These are phyloP conservation scores for Hydropsyche tenuis DNA, from an alignment of 1,140 invertebrate genomes.

Conservation along the genomic window DNA sequence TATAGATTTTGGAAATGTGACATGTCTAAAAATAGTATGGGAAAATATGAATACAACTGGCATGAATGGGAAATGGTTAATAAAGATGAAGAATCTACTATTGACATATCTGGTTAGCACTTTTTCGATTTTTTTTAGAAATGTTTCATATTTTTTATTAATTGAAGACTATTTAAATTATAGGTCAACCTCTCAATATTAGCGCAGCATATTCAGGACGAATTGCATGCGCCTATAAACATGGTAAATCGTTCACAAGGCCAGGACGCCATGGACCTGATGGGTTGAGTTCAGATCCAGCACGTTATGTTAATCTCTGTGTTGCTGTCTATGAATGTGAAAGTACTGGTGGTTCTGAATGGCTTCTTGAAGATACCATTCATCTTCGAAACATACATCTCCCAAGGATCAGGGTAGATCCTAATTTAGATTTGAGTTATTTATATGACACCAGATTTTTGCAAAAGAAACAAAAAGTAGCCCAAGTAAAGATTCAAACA, in stretches of 20 bases:
- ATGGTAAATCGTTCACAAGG: conserved; percentile 83
- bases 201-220: conserved; percentile 96
- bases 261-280: conserved; percentile 57
- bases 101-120: conserved; percentile 77
- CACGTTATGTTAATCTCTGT: conserved; percentile 89
- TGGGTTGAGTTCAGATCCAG: conserved; percentile 65
- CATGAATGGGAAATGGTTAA: conserved; percentile 90
- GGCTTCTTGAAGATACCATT: conserved; percentile 98
- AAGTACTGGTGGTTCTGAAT: conserved; percentile 96
- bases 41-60: conserved; percentile 77
- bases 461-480: conserved; percentile 78
- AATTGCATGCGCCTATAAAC: conserved; percentile 95
- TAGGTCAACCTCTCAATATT: conserved; percentile 87
- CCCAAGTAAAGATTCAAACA: conserved; percentile 64
- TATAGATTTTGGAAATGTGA: conserved; percentile 83
- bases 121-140: conserved; percentile 31
- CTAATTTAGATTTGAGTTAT: conserved; percentile 82
- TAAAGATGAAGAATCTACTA: conserved; percentile 81
- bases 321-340: conserved; percentile 99
- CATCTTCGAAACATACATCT: conserved; percentile 87
- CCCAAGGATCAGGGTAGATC: conserved; percentile 80
- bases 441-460: conserved; percentile 82
- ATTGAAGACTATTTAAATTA: conserved; percentile 43
- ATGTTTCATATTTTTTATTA: background rate
- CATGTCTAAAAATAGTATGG: conserved; percentile 64